These are phyloP conservation scores for Tyrophagus putrescentiae DNA, from an alignment of 1,140 invertebrate genomes.

Conservation along the genomic window DNA sequence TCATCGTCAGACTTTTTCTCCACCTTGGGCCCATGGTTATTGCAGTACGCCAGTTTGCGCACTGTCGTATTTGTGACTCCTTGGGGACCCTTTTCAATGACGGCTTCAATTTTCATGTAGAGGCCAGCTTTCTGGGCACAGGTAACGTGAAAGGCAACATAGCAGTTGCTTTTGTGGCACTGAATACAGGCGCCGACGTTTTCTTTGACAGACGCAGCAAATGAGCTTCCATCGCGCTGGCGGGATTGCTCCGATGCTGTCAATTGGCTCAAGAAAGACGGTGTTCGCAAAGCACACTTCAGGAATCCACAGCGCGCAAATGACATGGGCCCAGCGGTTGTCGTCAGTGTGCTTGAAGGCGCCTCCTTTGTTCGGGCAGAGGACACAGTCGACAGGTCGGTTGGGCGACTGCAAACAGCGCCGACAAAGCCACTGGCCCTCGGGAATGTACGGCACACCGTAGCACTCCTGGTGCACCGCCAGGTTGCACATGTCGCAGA, in stretches of 20 bases:
- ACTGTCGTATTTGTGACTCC: conserved; percentile 45
- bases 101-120: conserved; percentile 89
- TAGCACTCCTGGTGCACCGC: conserved; percentile 99
- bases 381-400: conserved; percentile 79
- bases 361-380: conserved; percentile 94
- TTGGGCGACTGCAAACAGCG: conserved; percentile 88
- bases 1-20: conserved; percentile 37
- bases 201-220: conserved; percentile 91
- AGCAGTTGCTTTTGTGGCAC: conserved; percentile 90
- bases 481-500: conserved; percentile 99
- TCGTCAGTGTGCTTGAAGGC: conserved; percentile 97
- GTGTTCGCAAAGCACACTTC: conserved; percentile 96
- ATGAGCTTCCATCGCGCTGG: conserved; percentile 82
- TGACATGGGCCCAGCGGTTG: conserved; percentile 92
- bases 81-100: conserved; percentile 52
- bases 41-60: conserved; percentile 88
- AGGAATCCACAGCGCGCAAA: conserved; percentile 96
- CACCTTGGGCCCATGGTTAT: conserved; percentile 62
- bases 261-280: conserved; percentile 89
- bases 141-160: conserved; percentile 93
- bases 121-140: conserved; percentile 92
- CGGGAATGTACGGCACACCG: conserved; percentile 95
- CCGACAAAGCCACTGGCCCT: conserved; percentile 94
- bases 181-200: conserved; percentile 92
- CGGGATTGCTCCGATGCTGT: conserved; percentile 89